Base-by-base conservation (phyloP, 2,888 invertebrate species). In the Crematogaster levior region DNA sequence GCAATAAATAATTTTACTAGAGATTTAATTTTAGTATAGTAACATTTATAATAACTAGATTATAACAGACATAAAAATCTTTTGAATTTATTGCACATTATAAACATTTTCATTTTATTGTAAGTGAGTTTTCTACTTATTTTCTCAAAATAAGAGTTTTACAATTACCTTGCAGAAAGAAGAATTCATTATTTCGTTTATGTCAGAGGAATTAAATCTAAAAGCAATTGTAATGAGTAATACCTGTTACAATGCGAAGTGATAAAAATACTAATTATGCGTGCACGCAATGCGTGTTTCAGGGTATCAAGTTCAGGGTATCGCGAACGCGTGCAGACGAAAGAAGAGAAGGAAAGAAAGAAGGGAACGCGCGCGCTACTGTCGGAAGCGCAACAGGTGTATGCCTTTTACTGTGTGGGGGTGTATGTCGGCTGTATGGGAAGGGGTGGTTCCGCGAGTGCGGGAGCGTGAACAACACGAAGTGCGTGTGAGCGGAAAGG, bases 401-500 rank as follows among this genome's bases (percentile, higher is more conserved):
- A 40, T 21, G 40, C 21, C 51, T 63, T 48, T 74, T 34, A 43
- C 24, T 37, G 12, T 24, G 63, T 37, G 30, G 84, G 51, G 65
- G 43, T 81, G 86, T 74, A 63, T 18, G 60, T 74, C 66, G 63
- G 46, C 30, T 68, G 66, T 51, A 66, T 68, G 81, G 58, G 73
- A 74, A 74, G 66, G 84, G 84, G 79, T 80, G 51, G 74, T 30
- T 48, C 34, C 53, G 61, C 60, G 72, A 58, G 61, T 70, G 82
- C 81, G 60, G 63, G 80, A 58, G 51, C 65, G 60, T 70, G 9
- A 65, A 82, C 61, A 15, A 58, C 70, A n/a, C 46, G 58, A 74
- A 73, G 81, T 81, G 82, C 86, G 88, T 90, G 89, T 85, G 86
- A 86, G 84, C 86, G 89, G 88, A 86, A 86, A 84, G 84, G 75